Evolutionary conservation across 2,797 vertebrate species (phyloP).

Genomic region (Pyrocephalus nanus): DNA sequence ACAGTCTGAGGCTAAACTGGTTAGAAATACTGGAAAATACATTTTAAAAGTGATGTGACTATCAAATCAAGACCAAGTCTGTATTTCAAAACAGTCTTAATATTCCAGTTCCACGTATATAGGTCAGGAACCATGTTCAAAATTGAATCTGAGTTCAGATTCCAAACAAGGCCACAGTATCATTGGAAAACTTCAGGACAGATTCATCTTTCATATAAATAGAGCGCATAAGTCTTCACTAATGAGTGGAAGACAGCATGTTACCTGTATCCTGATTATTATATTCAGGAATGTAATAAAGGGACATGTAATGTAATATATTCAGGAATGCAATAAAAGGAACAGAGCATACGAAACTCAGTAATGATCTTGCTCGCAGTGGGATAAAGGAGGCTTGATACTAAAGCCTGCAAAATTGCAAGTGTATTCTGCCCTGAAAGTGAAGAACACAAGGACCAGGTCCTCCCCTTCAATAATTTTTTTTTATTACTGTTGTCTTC

Average conservation of each 20-base stretch:
- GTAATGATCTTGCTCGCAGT: background rate
- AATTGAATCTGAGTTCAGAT: slow-evolving; percentile 9
- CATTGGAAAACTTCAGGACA: background rate
- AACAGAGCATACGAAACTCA: background rate
- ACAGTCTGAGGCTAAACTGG: background rate
- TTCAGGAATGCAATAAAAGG: background rate
- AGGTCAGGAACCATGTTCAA: background rate
- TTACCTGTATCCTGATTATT: background rate
- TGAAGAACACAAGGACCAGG: background rate
- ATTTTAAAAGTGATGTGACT: background rate
- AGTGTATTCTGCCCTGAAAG: background rate
- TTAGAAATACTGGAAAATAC: background rate
- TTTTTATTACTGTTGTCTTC: slow-evolving; percentile 1
- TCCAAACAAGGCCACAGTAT: background rate
- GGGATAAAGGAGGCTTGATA: background rate
- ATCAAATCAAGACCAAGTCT: background rate
- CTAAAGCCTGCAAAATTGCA: background rate
- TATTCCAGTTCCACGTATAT: background rate
- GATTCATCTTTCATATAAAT: background rate
- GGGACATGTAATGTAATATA: background rate
- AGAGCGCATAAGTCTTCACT: background rate
- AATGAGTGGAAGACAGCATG: background rate
- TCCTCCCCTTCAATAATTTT: background rate
- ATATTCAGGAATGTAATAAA: background rate
- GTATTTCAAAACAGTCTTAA: background rate